Evolutionary conservation across 2,888 invertebrate genomes (phyloP).

Genomic region (Macropis europaea): DNA sequence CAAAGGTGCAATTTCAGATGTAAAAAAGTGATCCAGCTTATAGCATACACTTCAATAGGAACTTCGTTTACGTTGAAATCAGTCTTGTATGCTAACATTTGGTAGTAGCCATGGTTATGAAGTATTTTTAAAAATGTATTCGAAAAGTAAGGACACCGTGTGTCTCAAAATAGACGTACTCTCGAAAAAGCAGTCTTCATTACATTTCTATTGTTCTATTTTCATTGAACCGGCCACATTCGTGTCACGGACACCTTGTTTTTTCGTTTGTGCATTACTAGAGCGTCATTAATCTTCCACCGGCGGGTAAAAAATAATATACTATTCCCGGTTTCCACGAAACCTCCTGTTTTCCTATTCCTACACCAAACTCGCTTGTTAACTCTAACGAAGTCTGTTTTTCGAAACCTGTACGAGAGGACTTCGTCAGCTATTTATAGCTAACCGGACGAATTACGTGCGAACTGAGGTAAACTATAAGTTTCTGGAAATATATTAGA

Average conservation of each 20-base stretch:
- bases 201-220: slow-evolving; percentile 24
- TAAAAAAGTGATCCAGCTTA: too few species aligned
- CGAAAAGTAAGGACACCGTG: too few species aligned
- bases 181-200: background rate
- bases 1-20: too few species aligned
- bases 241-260: slow-evolving; percentile 33
- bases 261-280: slow-evolving; percentile 21
- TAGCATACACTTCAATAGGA: too few species aligned
- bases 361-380: background rate
- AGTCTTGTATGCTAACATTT: too few species aligned
- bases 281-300: slow-evolving; percentile 23
- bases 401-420: background rate
- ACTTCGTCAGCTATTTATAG: slow-evolving; percentile 4
- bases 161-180: too few species aligned
- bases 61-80: too few species aligned
- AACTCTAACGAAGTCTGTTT: background rate
- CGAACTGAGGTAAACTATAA: background rate
- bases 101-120: too few species aligned
- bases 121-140: too few species aligned
- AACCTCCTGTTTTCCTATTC: background rate
- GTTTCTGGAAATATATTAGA: background rate
- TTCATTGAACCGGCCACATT: slow-evolving; percentile 9
- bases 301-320: background rate
- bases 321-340: background rate
- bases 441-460: background rate